A percentile compares a stretch with the other conserved stretches of the same genome.
Conservation (phyloP, 2,888 invertebrate genomes). For the Pinctada fucata region DNA sequence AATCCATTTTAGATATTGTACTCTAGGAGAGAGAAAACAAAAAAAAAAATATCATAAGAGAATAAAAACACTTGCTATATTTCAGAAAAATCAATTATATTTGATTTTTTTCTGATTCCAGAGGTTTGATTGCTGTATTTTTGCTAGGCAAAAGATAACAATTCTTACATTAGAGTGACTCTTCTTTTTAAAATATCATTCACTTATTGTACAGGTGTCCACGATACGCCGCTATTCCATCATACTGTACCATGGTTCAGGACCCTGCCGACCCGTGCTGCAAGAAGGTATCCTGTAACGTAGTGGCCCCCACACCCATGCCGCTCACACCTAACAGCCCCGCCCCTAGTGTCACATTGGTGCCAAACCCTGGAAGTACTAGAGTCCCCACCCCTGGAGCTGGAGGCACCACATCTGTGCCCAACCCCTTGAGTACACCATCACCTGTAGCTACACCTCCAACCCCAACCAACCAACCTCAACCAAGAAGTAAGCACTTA, state of each 20-base stretch:
- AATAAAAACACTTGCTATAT: no score
- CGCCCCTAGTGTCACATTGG: constrained; percentile 28
- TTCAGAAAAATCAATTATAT: no score
- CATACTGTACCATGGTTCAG: constrained; percentile 54
- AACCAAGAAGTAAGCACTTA: constrained; percentile 47
- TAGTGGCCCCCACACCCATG: constrained; percentile 47
- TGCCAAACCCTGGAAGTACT: constrained; percentile 36
- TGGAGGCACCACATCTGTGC: constrained; percentile 11
- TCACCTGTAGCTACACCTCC: constrained; percentile 29
- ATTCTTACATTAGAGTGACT: no score
- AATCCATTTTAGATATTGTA: no score
- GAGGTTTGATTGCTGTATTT: no score
- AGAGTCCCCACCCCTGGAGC: constrained; percentile 21
- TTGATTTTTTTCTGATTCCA: no score
- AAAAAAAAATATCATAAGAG: no score
- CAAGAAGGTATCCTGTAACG: constrained; percentile 51
- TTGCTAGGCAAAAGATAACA: no score
- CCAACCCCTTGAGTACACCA: constrained; percentile 31
- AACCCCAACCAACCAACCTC: constrained; percentile 5
- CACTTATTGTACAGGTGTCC: constrained; percentile 50
- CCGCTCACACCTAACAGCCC: constrained; percentile 50
- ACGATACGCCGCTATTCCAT: constrained; percentile 52
- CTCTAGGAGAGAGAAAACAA: no score
- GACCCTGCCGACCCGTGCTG: constrained; percentile 59
- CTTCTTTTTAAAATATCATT: background rate